These are phyloP conservation scores for Phymastichus coffea DNA, from an alignment of 1,140 invertebrate species.

Conservation along the genomic window DNA sequence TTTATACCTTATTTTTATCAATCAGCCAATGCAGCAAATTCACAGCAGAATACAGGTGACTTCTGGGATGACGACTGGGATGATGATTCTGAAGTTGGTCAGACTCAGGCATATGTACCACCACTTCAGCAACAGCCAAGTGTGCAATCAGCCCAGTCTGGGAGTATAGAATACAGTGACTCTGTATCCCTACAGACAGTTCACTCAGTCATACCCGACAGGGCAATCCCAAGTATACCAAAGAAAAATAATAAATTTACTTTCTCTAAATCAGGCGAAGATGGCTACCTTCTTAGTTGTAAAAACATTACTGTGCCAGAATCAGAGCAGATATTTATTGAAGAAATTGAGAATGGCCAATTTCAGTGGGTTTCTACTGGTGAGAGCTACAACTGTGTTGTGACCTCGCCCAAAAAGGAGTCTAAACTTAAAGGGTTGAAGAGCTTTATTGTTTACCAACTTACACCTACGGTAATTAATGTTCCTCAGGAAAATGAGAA, in stretches of 20 bases:
- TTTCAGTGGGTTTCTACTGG: conserved; percentile 73
- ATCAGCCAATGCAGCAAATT: conserved; percentile 36
- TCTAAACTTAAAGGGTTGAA: conserved; percentile 96
- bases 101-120: conserved; percentile 72
- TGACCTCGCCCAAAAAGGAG: conserved; percentile 95
- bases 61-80: conserved; percentile 88
- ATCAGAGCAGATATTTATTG: conserved; percentile 74
- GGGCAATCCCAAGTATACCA: conserved; percentile 59
- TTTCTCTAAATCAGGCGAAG: conserved; percentile 88
- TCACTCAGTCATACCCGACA: conserved; percentile 59
- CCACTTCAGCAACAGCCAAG: conserved; percentile 49
- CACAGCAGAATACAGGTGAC: conserved; percentile 58
- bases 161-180: conserved; percentile 50
- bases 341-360: conserved; percentile 66
- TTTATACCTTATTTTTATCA: no score
- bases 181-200: conserved; percentile 53
- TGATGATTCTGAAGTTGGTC: conserved; percentile 78
- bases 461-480: conserved; percentile 81
- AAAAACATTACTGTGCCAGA: conserved; percentile 72
- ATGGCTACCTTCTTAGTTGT: conserved; percentile 86
- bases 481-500: no score
- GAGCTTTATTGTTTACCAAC: conserved; percentile 94
- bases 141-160: conserved; percentile 38
- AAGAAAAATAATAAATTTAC: conserved; percentile 87
- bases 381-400: conserved; percentile 77